Percentiles rank a stretch among this genome's conserved stretches.
Conservation (phyloP, 2,888 invertebrate species). For the Ectropis crepuscularia region DNA sequence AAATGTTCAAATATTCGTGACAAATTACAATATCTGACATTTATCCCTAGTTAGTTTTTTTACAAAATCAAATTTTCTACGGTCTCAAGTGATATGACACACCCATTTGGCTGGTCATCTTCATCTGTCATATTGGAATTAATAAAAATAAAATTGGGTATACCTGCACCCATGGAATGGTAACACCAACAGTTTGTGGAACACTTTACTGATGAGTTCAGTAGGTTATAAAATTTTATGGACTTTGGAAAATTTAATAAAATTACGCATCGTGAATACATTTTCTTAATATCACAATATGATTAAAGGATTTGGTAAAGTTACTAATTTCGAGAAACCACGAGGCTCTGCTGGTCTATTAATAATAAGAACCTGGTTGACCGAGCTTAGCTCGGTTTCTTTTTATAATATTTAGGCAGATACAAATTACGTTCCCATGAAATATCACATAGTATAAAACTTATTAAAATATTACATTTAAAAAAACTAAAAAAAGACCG, state of each 20-base stretch:
- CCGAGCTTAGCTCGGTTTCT: no score
- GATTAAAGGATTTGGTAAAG: no score
- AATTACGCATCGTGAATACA: no score
- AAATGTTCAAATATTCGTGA: constrained; percentile 25
- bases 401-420: no score
- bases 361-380: no score
- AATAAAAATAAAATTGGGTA: constrained; percentile 63
- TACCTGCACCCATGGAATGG: constrained; percentile 40
- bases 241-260: background rate
- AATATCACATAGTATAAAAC: no score
- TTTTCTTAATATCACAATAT: no score
- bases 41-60: constrained; percentile 31
- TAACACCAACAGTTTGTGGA: background rate
- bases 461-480: no score
- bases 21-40: constrained; percentile 33
- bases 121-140: constrained; percentile 78
- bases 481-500: no score
- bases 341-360: no score
- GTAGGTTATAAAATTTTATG: background rate
- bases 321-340: no score
- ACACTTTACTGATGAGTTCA: constrained; percentile 1
- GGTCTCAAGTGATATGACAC: constrained; percentile 53
- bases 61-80: constrained; percentile 28
- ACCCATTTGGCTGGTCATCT: constrained; percentile 61
- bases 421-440: no score